phyloP scores from a whole-genome alignment of 2,113 vertebrate species.

The Salvelinus sp. region DNA sequence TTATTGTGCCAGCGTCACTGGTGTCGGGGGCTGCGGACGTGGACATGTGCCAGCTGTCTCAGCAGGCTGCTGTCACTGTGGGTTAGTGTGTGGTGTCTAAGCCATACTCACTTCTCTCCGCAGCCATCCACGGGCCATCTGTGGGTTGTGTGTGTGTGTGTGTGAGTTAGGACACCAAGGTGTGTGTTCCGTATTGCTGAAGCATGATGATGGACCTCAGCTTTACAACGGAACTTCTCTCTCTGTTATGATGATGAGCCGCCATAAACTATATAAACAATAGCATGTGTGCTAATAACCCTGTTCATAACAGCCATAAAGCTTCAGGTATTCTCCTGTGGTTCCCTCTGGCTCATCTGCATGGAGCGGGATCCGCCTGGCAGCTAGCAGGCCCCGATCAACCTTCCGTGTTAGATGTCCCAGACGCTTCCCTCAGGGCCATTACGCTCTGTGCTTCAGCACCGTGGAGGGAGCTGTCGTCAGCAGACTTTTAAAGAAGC shows the following conservation, averaged over 20 bases:
- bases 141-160: too few relatives aligned
- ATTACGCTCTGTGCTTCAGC: background rate
- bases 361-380: background rate
- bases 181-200: background rate
- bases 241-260: background rate
- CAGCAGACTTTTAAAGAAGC: too few relatives aligned
- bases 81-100: too few relatives aligned
- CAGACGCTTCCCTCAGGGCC: background rate
- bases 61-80: background rate
- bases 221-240: background rate
- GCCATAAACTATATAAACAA: background rate
- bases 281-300: background rate
- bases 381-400: background rate
- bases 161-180: conserved; percentile 3
- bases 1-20: background rate
- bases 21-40: too few relatives aligned
- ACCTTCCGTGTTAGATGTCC: background rate
- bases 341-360: background rate
- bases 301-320: background rate
- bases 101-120: too few relatives aligned
- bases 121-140: too few relatives aligned
- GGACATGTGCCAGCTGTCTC: background rate
- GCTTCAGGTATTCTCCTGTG: background rate
- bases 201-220: background rate
- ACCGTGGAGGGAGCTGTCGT: background rate